Conservation (phyloP, 1,140 invertebrate species). For the Augochlora pura region DNA sequence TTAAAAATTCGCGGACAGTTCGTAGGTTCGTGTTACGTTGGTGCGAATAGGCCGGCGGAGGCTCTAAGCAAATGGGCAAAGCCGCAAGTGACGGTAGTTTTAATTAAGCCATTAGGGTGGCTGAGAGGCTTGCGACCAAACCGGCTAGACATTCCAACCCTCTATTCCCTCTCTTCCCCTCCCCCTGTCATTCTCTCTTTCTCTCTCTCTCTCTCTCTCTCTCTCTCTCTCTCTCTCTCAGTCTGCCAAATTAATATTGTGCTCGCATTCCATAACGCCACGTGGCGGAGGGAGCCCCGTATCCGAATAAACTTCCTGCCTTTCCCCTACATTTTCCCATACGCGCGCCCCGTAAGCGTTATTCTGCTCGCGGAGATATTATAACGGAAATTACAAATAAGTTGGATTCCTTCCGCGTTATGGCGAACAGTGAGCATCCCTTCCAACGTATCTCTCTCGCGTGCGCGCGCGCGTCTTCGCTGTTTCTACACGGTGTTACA, state of each 20-base stretch:
- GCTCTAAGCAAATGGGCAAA: conserved; percentile 51
- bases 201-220: conserved; percentile 29
- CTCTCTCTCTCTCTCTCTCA: conserved; percentile 34
- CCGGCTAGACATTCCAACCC: conserved; percentile 69
- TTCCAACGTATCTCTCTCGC: no score
- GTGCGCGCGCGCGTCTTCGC: neutral
- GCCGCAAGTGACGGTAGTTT: conserved; percentile 75
- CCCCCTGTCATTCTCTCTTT: no score
- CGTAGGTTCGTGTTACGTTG: neutral
- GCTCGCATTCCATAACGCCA: conserved; percentile 59
- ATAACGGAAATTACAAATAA: conserved; percentile 24
- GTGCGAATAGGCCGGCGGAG: conserved; percentile 43
- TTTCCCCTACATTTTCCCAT: neutral
- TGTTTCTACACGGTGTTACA: neutral
- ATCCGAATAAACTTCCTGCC: conserved; percentile 48
- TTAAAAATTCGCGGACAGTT: conserved; percentile 28
- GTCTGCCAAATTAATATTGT: conserved; percentile 78
- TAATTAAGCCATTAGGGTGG: conserved; percentile 80
- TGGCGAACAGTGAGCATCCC: no score
- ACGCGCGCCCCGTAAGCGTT: neutral
- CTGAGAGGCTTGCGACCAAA: conserved; percentile 73
- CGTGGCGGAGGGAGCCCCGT: conserved; percentile 34
- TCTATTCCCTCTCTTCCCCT: conserved; percentile 26
- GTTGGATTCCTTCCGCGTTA: neutral
- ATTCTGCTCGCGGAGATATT: conserved; percentile 19